Evolutionary conservation across 2,888 invertebrate genomes (phyloP).

Genomic region (Rotaria sp.): DNA sequence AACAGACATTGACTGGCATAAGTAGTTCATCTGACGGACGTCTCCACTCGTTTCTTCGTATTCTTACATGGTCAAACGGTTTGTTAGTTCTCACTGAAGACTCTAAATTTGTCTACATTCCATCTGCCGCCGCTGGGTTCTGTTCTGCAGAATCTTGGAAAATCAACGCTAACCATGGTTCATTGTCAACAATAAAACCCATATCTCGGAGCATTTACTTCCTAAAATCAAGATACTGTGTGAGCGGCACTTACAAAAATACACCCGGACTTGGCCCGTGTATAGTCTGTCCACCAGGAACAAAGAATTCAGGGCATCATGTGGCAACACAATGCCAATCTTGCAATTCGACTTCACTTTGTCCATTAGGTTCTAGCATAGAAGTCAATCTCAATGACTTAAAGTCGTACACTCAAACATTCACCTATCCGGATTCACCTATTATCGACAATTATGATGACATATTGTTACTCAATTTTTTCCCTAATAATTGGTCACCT

Average conservation of each 20-base stretch:
- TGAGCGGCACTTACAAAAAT: not conserved
- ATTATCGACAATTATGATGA: not conserved
- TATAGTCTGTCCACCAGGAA: not conserved
- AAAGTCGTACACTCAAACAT: not conserved
- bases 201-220: not conserved
- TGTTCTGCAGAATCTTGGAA: not conserved
- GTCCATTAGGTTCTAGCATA: not conserved
- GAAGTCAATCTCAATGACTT: not conserved
- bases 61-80: not conserved
- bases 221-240: not conserved
- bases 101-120: not conserved
- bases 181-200: too few relatives aligned
- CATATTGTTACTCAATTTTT: not conserved
- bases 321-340: not conserved
- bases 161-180: not conserved
- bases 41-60: not conserved
- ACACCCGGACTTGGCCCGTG: not conserved
- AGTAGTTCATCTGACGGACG: too few relatives aligned
- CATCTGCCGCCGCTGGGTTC: not conserved
- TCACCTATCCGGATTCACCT: not conserved
- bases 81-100: not conserved
- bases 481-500: not conserved
- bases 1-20: not conserved
- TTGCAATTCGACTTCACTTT: not conserved
- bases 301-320: not conserved